These are phyloP conservation scores for Goniozus legneri DNA, from an alignment of 1,140 invertebrate genomes.

Conservation along the genomic window DNA sequence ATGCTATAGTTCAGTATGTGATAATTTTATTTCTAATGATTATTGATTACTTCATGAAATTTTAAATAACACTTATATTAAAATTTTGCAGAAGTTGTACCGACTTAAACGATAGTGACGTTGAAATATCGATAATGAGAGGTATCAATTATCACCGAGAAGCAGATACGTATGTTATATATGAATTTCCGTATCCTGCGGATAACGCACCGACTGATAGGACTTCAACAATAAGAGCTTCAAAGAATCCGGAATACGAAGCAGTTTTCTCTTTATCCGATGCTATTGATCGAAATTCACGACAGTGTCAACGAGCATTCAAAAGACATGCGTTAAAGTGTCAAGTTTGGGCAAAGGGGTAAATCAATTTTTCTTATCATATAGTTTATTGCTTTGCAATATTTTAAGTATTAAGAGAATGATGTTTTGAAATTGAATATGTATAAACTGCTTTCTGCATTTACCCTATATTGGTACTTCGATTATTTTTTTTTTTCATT, in stretches of 20 bases:
- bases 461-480: slow-evolving; percentile 8
- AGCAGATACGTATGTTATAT: slow-evolving; percentile 90
- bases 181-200: slow-evolving; percentile 89
- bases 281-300: slow-evolving; percentile 73
- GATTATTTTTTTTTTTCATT: too few relatives aligned
- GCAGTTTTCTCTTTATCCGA: slow-evolving; percentile 66
- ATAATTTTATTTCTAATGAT: slow-evolving; percentile 7
- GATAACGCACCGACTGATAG: slow-evolving; percentile 76
- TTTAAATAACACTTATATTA: slow-evolving; percentile 9
- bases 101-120: slow-evolving; percentile 86
- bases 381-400: slow-evolving; percentile 4
- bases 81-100: slow-evolving; percentile 75
- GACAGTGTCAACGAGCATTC: slow-evolving; percentile 78
- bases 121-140: slow-evolving; percentile 82
- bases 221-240: slow-evolving; percentile 76
- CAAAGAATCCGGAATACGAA: slow-evolving; percentile 86
- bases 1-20: slow-evolving; percentile 82
- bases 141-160: slow-evolving; percentile 90
- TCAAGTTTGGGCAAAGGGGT: slow-evolving; percentile 92
- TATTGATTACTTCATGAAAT: slow-evolving; percentile 10
- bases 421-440: too few relatives aligned
- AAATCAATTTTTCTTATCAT: slow-evolving; percentile 41
- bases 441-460: too few relatives aligned
- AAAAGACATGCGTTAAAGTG: slow-evolving; percentile 86
- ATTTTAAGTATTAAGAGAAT: slow-evolving; percentile 4